phyloP scores from a whole-genome alignment of 2,888 invertebrate species.

The Drosophila emarginata region DNA sequence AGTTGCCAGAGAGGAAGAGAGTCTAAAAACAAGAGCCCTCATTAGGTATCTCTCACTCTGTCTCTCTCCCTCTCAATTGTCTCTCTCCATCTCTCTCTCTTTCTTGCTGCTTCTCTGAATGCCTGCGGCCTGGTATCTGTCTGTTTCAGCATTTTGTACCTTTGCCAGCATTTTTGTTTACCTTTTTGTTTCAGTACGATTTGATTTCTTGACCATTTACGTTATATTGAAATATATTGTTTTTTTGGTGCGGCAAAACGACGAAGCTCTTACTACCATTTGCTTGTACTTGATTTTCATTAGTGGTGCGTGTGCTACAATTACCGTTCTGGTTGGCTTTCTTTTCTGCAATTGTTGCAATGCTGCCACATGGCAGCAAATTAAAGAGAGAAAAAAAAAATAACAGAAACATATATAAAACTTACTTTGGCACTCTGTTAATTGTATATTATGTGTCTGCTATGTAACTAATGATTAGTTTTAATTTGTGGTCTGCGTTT shows the following conservation, averaged over 20 bases:
- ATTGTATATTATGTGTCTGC: slow-evolving; percentile 40
- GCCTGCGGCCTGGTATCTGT: not conserved
- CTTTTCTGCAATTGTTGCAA: slow-evolving; percentile 58
- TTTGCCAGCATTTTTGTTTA: slow-evolving; percentile 74
- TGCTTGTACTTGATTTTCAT: slow-evolving; percentile 15
- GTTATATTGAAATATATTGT: slow-evolving; percentile 60
- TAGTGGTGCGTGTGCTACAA: slow-evolving; percentile 62
- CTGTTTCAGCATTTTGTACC: slow-evolving; percentile 53
- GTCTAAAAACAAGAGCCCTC: slow-evolving; percentile 16
- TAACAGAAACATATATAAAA: not conserved
- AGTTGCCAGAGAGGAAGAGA: slow-evolving; percentile 57
- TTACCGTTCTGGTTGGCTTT: slow-evolving; percentile 65
- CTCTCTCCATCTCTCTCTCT: not conserved
- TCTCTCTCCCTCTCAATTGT: not conserved
- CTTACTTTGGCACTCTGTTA: slow-evolving; percentile 23
- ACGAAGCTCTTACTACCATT: slow-evolving; percentile 4
- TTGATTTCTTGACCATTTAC: slow-evolving; percentile 78
- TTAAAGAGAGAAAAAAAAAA: not conserved
- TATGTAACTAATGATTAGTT: slow-evolving; percentile 61
- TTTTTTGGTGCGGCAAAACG: slow-evolving; percentile 46
- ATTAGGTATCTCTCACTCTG: slow-evolving; percentile 18
- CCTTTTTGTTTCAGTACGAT: slow-evolving; percentile 74
- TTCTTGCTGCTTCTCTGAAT: slow-evolving; percentile 12
- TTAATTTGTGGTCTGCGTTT: slow-evolving; percentile 41
- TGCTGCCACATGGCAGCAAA: slow-evolving; percentile 61